Base-by-base conservation (phyloP, 2,888 invertebrate genomes). In the Sclerodermus sp. region DNA sequence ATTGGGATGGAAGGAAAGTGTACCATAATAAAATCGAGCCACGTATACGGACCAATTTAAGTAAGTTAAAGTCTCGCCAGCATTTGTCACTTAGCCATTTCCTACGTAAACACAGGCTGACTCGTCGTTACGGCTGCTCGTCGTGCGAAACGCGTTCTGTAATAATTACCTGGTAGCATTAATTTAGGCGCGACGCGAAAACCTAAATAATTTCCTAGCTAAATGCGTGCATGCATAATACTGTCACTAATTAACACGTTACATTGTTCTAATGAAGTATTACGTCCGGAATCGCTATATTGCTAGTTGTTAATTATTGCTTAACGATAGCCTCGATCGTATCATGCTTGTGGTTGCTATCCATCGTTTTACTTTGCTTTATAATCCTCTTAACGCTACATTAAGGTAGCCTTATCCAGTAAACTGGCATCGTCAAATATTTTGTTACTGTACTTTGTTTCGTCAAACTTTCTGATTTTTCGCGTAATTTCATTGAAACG, bases 281-380 rank as follows among this genome's bases (percentile, higher is more conserved):
- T 58, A 55, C 57, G 46, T 48, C 37, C 50, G 56, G 45, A 60
- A 53, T 54, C 54, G 56, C 55, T 58, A 53, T 37, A 46, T 36
- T 58, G 55, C 45, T 8, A 23, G 51, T 58, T 51, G 59, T 58
- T 58, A 63, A 59, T 67, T 60, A 62, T 58, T 51, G 55, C 52
- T 53, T 57, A 49, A 53, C 42, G 38, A 54, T 45, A 31, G 47
- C 44, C 30, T 18, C 42, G 23, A 23, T 5, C 23, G 23, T 23
- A 23, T 23, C 23, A 23, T n/a, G 8, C 23, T 8, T 23, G 8
- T 23, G 8, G 23, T 23, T 8, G 23, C 23, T 8, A 23, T 23
- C 8, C 23, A 23, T 23, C 23, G 4, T 23, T 23, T 23, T 8
- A 23, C 23, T 23, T 8, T 23, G 23, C 8, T 23, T 8, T 8